Evolutionary conservation across 2,888 invertebrate genomes (phyloP).

Genomic region (Bembecia ichneumoniformis): DNA sequence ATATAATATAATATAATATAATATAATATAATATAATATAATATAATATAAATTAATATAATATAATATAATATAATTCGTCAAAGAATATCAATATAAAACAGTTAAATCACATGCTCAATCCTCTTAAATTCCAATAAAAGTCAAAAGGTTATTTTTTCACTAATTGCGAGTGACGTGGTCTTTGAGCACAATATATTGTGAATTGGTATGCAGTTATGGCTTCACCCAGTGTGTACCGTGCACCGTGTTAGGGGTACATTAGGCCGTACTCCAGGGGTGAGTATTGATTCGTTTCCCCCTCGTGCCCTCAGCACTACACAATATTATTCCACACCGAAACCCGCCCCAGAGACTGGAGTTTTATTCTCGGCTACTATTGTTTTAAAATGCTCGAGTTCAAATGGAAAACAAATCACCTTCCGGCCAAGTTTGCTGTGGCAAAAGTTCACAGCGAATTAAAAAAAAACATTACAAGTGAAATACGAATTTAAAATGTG

Average conservation of each 20-base stretch:
- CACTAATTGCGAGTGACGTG: not conserved
- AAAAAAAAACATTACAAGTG: not conserved
- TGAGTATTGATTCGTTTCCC: constrained; percentile 59
- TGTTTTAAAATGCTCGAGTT: not conserved
- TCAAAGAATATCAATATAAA: too few relatives aligned
- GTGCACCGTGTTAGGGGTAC: constrained; percentile 33
- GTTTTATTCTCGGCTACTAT: not conserved
- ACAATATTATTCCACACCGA: constrained; percentile 43
- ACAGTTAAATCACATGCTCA: not conserved
- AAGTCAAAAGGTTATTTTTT: not conserved
- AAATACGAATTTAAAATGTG: too few relatives aligned
- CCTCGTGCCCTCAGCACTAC: constrained; percentile 37
- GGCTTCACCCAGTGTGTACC: not conserved
- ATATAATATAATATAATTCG: too few relatives aligned
- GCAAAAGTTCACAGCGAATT: not conserved
- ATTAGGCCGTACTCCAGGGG: constrained; percentile 53
- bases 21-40: too few relatives aligned
- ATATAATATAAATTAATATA: too few relatives aligned
- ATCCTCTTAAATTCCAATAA: not conserved
- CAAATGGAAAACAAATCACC: not conserved
- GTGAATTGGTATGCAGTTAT: not conserved
- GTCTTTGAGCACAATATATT: not conserved
- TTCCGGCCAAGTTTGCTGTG: not conserved
- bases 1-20: too few relatives aligned
- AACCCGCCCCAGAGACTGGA: constrained; percentile 32